Conservation (phyloP, 2,113 vertebrate species). For the Ptyas mucosa region DNA sequence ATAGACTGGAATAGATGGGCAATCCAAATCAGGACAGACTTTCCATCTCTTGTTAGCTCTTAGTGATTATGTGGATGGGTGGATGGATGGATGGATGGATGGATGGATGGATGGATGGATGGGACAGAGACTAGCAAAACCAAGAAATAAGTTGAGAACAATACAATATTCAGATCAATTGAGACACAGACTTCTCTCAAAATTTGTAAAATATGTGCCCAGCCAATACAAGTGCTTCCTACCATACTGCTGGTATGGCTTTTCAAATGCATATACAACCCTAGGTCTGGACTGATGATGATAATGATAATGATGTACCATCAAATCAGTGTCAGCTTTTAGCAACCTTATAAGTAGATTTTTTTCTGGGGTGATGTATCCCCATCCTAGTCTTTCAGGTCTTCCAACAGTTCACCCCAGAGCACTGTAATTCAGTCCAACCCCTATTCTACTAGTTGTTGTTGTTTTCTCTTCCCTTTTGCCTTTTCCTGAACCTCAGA, state of each 20-base stretch:
- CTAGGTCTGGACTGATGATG: background rate
- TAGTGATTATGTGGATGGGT: background rate
- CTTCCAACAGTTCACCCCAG: background rate
- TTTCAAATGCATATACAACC: background rate
- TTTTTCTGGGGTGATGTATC: background rate
- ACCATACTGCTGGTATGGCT: background rate
- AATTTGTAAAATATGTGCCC: background rate
- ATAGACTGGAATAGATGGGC: background rate
- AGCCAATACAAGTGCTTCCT: background rate
- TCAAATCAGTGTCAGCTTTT: background rate
- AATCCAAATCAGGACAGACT: background rate
- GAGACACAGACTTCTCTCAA: background rate
- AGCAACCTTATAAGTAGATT: background rate
- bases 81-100: background rate
- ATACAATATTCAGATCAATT: background rate
- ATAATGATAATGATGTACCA: background rate
- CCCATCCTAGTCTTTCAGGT: background rate
- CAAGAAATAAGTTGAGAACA: background rate
- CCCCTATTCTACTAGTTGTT: background rate
- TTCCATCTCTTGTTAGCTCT: background rate
- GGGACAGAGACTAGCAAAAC: background rate
- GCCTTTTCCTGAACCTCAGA: background rate
- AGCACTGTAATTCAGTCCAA: background rate
- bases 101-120: too few relatives aligned
- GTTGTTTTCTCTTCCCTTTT: background rate